Evolutionary conservation across 2,888 invertebrate species (phyloP).

Genomic region (Doris montereyensis): DNA sequence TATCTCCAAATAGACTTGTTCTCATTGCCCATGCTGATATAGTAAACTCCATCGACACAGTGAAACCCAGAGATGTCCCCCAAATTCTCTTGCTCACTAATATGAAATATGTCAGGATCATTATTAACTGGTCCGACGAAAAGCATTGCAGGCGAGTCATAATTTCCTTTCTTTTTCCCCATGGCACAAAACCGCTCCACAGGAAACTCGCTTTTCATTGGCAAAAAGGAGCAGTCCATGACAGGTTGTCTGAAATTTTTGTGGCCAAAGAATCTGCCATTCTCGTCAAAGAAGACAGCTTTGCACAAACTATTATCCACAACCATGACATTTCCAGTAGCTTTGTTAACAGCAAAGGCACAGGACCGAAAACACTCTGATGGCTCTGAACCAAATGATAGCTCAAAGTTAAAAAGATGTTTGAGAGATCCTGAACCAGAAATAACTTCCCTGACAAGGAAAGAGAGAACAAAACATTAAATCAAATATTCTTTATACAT

Average conservation of each 20-base stretch:
- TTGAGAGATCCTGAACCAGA: too few relatives aligned
- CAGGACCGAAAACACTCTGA: too few relatives aligned
- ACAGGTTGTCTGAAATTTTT: constrained; percentile 33
- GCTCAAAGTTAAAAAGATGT: too few relatives aligned
- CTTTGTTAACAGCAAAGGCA: constrained; percentile 31
- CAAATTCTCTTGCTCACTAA: constrained; percentile 24
- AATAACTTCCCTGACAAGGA: too few relatives aligned
- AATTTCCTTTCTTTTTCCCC: constrained; percentile 37
- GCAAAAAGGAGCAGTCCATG: constrained; percentile 31
- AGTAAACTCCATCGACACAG: too few relatives aligned
- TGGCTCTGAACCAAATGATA: too few relatives aligned
- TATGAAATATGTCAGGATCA: constrained; percentile 12
- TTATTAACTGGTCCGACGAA: constrained; percentile 23
- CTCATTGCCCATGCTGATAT: constrained; percentile 23
- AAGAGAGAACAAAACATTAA: too few relatives aligned
- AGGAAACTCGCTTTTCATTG: neutral
- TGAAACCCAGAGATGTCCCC: constrained; percentile 32
- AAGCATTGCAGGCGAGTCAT: too few relatives aligned
- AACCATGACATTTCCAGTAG: constrained; percentile 33
- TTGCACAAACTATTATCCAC: constrained; percentile 36
- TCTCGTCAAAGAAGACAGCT: constrained; percentile 31
- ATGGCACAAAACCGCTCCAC: constrained; percentile 32
- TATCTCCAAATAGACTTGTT: constrained; percentile 27
- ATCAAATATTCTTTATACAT: too few relatives aligned
- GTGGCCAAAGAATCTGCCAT: constrained; percentile 10